phyloP scores from a whole-genome alignment of 2,797 vertebrate species.

The Gymnothorax javanicus region DNA sequence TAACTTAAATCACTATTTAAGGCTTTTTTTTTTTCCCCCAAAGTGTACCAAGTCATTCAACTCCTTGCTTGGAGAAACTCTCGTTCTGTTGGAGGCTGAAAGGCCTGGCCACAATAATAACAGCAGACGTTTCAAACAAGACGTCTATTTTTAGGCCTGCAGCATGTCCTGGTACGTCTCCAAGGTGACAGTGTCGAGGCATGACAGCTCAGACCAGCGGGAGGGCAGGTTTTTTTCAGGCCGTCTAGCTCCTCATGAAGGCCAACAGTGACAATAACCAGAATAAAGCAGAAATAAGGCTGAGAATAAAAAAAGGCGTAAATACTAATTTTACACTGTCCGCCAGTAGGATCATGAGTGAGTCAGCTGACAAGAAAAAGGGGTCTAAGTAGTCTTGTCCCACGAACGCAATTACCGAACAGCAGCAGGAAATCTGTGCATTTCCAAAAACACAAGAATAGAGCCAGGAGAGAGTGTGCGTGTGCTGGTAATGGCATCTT shows the following conservation, averaged over 20 bases:
- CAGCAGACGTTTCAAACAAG: slow-evolving; percentile 7
- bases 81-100: neutral
- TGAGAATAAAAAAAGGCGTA: neutral
- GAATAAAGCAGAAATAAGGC: neutral
- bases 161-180: neutral
- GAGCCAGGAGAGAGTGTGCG: neutral
- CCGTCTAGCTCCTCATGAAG: neutral
- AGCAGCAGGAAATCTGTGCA: neutral
- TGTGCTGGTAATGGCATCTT: neutral
- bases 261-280: neutral
- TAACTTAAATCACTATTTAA: neutral
- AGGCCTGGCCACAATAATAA: neutral
- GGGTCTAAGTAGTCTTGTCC: neutral
- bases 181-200: slow-evolving; percentile 9
- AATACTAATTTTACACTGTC: neutral
- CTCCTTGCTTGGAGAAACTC: neutral
- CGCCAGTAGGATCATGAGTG: neutral
- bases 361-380: neutral
- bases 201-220: neutral
- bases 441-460: neutral
- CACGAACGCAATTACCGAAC: neutral
- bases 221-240: neutral
- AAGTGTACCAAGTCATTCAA: neutral
- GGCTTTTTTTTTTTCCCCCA: neutral
- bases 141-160: neutral